Evolutionary conservation across 2,888 invertebrate species (phyloP), one percentile per base, ranked within the genome.

Genomic region (Orthosia gothica): DNA sequence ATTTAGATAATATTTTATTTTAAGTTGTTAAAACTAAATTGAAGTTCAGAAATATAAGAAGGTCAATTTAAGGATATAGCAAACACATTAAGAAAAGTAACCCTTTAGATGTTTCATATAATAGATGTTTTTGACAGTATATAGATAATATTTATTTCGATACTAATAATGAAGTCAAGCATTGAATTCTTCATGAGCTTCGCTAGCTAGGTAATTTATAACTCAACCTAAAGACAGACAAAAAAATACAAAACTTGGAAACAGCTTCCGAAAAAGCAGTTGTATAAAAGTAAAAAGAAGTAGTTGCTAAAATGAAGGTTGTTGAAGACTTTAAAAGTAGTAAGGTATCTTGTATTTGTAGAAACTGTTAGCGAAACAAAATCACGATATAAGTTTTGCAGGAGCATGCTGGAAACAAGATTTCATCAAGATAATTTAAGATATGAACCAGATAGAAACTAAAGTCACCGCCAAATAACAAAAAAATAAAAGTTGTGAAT

Each of bases 391-490:
- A 75, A 71, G 47, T 50, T 62, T 64, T 57, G 13, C 62, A 71
- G 47, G 54, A 11, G 45, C 78, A 73, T 81, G 83, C 59, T 55
- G 69, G 65, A 74, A 81, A 86, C 80, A 76, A 83, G 79, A 87
- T 87, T 81, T 79, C 59, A 86, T 86, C 79, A 70, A 76, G 85
- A 85, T 86, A 64, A 84, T 79, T 80, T 74, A 12, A 63, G 20
- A 82, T 64, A 81, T 82, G 66, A 74, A 78, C 40, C 66, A 76
- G 76, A 72, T 18, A 70, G 55, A 50, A 26, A 58, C 65, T n/a
- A 26, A 26, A 26, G 26, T 26, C 26, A 3, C 26, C 26, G 26
- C 26, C 26, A 26, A 3, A 26, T n/a, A n/a, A n/a, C n/a, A n/a
- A n/a, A n/a, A n/a, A n/a, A n/a, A n/a, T n/a, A n/a, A n/a, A n/a